Evolutionary conservation across 23 tunicate genomes (phyloP), one percentile per base, ranked within the genome.

Genomic region (Styela clava): DNA sequence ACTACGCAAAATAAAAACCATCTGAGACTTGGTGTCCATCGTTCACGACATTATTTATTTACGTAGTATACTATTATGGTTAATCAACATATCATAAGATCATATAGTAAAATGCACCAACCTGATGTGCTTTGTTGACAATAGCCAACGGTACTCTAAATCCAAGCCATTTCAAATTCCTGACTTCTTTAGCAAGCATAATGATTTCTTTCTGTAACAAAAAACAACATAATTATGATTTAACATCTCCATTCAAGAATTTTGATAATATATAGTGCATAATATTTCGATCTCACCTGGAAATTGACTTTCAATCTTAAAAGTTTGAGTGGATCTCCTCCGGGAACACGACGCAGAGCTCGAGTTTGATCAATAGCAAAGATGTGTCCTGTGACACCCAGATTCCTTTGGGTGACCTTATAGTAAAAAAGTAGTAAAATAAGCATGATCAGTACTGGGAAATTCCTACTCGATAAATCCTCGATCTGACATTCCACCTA

Each of bases 51-150:
- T n/a, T n/a, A n/a, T n/a, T n/a, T n/a, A n/a, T n/a, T n/a, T n/a
- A n/a, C n/a, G n/a, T n/a, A n/a, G n/a, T n/a, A n/a, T n/a, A n/a
- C n/a, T n/a, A n/a, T n/a, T n/a, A n/a, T n/a, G n/a, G n/a, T n/a
- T n/a, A n/a, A n/a, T n/a, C n/a, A n/a, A n/a, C n/a, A n/a, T n/a
- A n/a, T n/a, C n/a, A n/a, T n/a, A n/a, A n/a, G n/a, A n/a, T n/a
- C n/a, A n/a, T n/a, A n/a, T n/a, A n/a, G n/a, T n/a, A n/a, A n/a
- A n/a, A n/a, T n/a, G n/a, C n/a, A n/a, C n/a, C n/a, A n/a, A 92
- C 97, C 89, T 95, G 99, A 74, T 95, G 99, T 33, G 99, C 99
- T 76, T 95, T 95, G 85, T 95, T 95, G 35, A 95, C 95, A 31
- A 95, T 95, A 12, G 96, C 84, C 73, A 95, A 74, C 24, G 99